phyloP scores from a whole-genome alignment of 30 jellyfish, hydroid and myxozoan genomes.

The Nemopilema nomurai region DNA sequence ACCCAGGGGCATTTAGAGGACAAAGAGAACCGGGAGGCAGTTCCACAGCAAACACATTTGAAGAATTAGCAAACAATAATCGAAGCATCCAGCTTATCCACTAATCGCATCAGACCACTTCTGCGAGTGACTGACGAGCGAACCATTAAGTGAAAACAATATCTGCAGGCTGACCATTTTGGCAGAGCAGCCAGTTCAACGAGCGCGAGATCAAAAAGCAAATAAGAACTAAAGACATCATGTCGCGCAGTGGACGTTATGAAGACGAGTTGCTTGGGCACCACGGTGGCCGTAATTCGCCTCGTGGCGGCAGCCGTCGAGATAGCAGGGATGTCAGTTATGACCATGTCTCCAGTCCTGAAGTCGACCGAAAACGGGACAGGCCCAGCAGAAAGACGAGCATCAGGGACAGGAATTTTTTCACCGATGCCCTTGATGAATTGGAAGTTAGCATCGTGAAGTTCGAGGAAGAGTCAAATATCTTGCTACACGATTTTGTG shows the following conservation, averaged over 20 bases:
- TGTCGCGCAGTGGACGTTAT: constrained; percentile 19
- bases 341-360: constrained; percentile 57
- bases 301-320: constrained; percentile 55
- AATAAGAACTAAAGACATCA: not conserved
- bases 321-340: constrained; percentile 51
- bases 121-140: not conserved
- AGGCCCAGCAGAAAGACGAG: constrained; percentile 47
- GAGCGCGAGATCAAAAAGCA: not conserved
- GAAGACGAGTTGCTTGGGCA: constrained; percentile 7
- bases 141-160: no score
- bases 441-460: constrained; percentile 41
- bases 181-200: no score
- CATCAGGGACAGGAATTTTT: constrained; percentile 46
- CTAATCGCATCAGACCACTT: not conserved
- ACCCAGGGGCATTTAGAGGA: not conserved
- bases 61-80: not conserved
- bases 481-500: constrained; percentile 59
- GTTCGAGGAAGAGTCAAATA: constrained; percentile 62
- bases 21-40: not conserved
- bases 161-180: no score
- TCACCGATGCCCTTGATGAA: constrained; percentile 66
- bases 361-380: constrained; percentile 38
- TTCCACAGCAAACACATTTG: not conserved
- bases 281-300: constrained; percentile 51
- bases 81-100: not conserved